phyloP scores from a whole-genome alignment of 2,888 invertebrate genomes.

The Empis stercorea region DNA sequence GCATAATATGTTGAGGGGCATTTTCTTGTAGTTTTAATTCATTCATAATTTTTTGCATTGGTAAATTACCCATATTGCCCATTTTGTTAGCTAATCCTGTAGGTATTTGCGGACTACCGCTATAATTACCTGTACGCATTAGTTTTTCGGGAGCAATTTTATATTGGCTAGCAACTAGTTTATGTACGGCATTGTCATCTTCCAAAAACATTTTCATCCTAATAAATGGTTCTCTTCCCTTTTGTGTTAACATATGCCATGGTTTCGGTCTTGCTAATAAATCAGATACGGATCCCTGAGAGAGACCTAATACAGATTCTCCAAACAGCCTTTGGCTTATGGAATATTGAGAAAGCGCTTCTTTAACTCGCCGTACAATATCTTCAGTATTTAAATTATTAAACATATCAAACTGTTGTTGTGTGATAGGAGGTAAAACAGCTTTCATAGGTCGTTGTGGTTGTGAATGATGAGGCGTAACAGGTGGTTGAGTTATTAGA shows the following conservation, averaged over 20 bases:
- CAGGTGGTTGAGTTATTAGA: conserved; percentile 78
- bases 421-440: conserved; percentile 93
- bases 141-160: conserved; percentile 96
- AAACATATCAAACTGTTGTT: conserved; percentile 97
- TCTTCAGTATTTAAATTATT: conserved; percentile 97
- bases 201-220: conserved; percentile 97
- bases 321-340: conserved; percentile 97
- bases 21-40: conserved; percentile 63
- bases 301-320: conserved; percentile 91
- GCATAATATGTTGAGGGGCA: conserved; percentile 46
- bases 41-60: conserved; percentile 58
- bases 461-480: conserved; percentile 71
- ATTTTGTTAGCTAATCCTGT: conserved; percentile 58
- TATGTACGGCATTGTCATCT: conserved; percentile 90
- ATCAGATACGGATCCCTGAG: conserved; percentile 96
- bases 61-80: conserved; percentile 45
- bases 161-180: conserved; percentile 91
- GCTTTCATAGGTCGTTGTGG: conserved; percentile 87
- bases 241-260: conserved; percentile 98
- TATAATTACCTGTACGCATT: conserved; percentile 90
- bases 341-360: conserved; percentile 87
- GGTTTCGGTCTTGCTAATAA: conserved; percentile 94
- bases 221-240: conserved; percentile 92
- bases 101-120: conserved; percentile 64
- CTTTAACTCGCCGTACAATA: conserved; percentile 91